Evolutionary conservation across 2,113 vertebrate genomes (phyloP).

Genomic region (Osmerus mordax): DNA sequence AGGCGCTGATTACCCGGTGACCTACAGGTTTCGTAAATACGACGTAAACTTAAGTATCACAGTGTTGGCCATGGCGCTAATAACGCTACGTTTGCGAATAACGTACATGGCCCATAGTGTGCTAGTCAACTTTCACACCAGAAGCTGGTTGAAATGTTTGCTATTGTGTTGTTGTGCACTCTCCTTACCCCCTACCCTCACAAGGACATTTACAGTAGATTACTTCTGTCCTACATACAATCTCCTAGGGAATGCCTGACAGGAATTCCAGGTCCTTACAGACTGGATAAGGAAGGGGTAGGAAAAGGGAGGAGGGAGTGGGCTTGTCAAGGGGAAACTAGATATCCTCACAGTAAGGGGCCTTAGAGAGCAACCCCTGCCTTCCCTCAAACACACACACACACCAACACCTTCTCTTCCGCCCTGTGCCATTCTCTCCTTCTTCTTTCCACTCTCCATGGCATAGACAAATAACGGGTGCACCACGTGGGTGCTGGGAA

Average conservation of each 20-base stretch:
- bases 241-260: neutral
- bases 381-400: conserved; percentile 5
- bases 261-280: conserved; percentile 35
- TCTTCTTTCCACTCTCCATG: neutral
- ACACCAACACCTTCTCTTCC: conserved; percentile 9
- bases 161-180: conserved; percentile 22
- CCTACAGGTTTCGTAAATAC: too few species aligned
- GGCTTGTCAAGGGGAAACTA: neutral
- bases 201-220: conserved; percentile 37
- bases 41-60: too few species aligned
- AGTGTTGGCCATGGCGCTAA: too few species aligned
- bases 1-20: too few species aligned
- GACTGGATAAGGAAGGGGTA: neutral
- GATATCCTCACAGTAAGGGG: neutral
- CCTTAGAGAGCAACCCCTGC: neutral
- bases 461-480: conserved; percentile 2
- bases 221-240: neutral
- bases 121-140: too few species aligned
- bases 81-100: too few species aligned
- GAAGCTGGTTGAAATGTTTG: neutral
- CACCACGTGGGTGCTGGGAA: conserved; percentile 27
- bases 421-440: neutral
- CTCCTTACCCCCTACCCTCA: conserved; percentile 12
- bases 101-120: neutral
- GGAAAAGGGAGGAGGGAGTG: neutral